Conservation (phyloP, 2,888 invertebrate species). For the Synanthedon formicaeformis region DNA sequence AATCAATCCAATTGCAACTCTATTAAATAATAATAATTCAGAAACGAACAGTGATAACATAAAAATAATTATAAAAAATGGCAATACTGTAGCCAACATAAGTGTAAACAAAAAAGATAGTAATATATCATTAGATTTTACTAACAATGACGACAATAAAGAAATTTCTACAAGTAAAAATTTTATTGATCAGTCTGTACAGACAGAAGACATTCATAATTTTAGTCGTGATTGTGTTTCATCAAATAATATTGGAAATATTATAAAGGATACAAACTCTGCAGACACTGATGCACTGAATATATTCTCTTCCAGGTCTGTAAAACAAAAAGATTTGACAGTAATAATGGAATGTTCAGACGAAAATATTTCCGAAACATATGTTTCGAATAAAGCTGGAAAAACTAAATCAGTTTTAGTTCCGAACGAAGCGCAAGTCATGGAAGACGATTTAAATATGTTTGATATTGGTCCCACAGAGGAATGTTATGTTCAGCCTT, state of each 20-base stretch:
- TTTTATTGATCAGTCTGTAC: slow-evolving; percentile 4
- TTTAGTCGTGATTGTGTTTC: too few species aligned
- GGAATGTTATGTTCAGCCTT: slow-evolving; percentile 27
- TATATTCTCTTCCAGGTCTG: too few species aligned
- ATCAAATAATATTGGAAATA: too few species aligned
- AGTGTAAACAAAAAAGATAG: slow-evolving; percentile 44
- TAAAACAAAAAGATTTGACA: slow-evolving; percentile 22
- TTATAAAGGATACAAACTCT: slow-evolving; percentile 44
- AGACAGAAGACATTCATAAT: slow-evolving; percentile 6
- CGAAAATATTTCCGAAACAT: too few species aligned
- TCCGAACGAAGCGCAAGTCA: slow-evolving; percentile 7
- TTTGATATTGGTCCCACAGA: slow-evolving; percentile 45
- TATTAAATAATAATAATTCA: slow-evolving; percentile 7
- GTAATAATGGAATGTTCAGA: too few species aligned
- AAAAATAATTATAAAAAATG: slow-evolving; percentile 51
- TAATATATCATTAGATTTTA: slow-evolving; percentile 43
- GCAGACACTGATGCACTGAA: slow-evolving; percentile 32
- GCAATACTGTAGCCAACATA: slow-evolving; percentile 46
- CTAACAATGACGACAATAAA: slow-evolving; percentile 39
- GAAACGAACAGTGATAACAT: slow-evolving; percentile 33
- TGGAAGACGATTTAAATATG: slow-evolving; percentile 39
- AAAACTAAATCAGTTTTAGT: not conserved
- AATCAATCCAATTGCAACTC: too few species aligned
- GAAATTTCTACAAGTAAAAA: slow-evolving; percentile 30
- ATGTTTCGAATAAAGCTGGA: slow-evolving; percentile 1